Evolutionary conservation across 1,140 invertebrate species (phyloP).

Genomic region (Trigoniulus corallinus): DNA sequence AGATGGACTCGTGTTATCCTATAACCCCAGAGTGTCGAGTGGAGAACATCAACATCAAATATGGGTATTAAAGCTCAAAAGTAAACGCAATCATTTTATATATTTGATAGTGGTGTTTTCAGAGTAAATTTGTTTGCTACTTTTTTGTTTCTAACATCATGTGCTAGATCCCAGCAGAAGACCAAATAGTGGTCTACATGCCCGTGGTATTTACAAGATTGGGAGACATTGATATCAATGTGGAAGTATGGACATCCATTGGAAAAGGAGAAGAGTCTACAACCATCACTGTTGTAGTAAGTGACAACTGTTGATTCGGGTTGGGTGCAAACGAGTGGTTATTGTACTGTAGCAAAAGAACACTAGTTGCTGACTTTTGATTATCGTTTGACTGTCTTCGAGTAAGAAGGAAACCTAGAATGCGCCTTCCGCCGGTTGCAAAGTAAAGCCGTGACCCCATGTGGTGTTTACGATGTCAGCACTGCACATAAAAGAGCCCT

Average conservation of each 20-base stretch:
- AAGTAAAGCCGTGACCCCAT: no score
- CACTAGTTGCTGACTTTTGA: background rate
- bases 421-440: no score
- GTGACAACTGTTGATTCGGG: no score
- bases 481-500: no score
- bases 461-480: no score
- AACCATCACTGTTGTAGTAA: background rate
- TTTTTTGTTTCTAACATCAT: background rate
- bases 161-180: background rate
- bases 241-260: background rate
- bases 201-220: conserved; percentile 71
- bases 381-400: background rate
- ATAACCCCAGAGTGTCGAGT: conserved; percentile 23
- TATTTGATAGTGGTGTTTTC: background rate
- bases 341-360: no score
- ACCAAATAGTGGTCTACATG: conserved; percentile 47
- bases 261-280: background rate
- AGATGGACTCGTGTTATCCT: conserved; percentile 34
- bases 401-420: no score
- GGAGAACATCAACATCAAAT: conserved; percentile 33
- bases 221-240: conserved; percentile 56
- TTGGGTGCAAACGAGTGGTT: no score
- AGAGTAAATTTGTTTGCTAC: conserved; percentile 34
- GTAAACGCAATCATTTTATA: background rate
- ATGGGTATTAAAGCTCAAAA: conserved; percentile 28